phyloP scores from a whole-genome alignment of 2,888 invertebrate genomes.

The Onthophagus sagittarius region DNA sequence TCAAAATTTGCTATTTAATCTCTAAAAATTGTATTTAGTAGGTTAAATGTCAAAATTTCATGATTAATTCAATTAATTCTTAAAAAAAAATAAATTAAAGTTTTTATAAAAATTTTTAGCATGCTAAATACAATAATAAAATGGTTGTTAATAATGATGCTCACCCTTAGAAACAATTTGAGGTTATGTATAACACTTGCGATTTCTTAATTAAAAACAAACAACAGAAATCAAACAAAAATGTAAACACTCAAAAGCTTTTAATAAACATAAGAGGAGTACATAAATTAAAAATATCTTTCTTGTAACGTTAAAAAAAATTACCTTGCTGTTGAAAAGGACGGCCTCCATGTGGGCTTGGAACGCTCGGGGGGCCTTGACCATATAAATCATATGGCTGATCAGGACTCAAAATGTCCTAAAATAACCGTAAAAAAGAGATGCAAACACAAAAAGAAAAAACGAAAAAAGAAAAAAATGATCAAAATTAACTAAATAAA shows the following conservation, averaged over 20 bases:
- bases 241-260: neutral
- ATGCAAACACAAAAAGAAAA: conserved; percentile 45
- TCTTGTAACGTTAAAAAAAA: conserved; percentile 18
- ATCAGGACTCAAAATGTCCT: conserved; percentile 90
- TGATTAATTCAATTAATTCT: too few relatives aligned
- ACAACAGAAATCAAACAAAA: neutral
- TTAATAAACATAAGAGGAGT: neutral
- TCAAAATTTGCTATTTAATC: too few relatives aligned
- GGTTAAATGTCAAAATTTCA: too few relatives aligned
- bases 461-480: too few relatives aligned
- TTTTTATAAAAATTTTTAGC: too few relatives aligned
- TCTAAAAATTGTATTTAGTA: too few relatives aligned
- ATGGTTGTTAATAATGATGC: too few relatives aligned
- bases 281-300: conserved; percentile 16
- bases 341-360: conserved; percentile 73
- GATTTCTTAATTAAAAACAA: too few relatives aligned
- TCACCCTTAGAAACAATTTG: too few relatives aligned
- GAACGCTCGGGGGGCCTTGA: conserved; percentile 84
- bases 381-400: conserved; percentile 92
- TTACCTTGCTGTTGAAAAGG: conserved; percentile 84
- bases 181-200: too few relatives aligned
- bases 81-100: too few relatives aligned
- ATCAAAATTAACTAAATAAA: conserved; percentile 40
- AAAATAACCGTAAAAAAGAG: conserved; percentile 45
- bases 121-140: too few relatives aligned